phyloP scores from a whole-genome alignment of 2,888 invertebrate genomes.

The Lissonota sp. region DNA sequence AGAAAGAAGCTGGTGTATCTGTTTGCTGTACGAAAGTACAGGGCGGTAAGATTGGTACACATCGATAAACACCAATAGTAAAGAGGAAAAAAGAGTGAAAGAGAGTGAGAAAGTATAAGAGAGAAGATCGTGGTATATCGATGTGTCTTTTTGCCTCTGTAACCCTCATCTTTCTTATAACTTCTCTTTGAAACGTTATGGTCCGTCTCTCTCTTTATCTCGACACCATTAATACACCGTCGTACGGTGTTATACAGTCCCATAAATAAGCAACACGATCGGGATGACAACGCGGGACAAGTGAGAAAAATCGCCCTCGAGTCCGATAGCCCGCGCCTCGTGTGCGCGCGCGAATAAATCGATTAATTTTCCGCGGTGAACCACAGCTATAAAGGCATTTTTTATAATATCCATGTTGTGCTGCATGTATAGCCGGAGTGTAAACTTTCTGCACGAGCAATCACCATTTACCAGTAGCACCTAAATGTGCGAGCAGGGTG shows the following conservation, averaged over 20 bases:
- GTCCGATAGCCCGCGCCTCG: slow-evolving; percentile 55
- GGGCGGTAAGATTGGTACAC: slow-evolving; percentile 66
- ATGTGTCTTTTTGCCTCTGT: slow-evolving; percentile 53
- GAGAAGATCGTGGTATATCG: slow-evolving; percentile 68
- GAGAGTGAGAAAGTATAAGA: slow-evolving; percentile 42
- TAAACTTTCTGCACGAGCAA: slow-evolving; percentile 50
- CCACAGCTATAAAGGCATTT: slow-evolving; percentile 27
- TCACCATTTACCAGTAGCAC: slow-evolving; percentile 56
- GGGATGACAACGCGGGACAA: slow-evolving; percentile 54
- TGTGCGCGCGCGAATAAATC: slow-evolving; percentile 60
- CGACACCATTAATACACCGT: slow-evolving; percentile 60
- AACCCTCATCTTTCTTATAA: too few species aligned
- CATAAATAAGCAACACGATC: slow-evolving; percentile 61
- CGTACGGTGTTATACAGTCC: slow-evolving; percentile 52
- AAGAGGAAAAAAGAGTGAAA: slow-evolving; percentile 47
- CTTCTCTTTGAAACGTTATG: too few species aligned
- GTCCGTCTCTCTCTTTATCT: slow-evolving; percentile 11
- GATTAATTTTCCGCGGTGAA: slow-evolving; percentile 55
- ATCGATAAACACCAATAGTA: slow-evolving; percentile 66
- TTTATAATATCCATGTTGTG: too few species aligned
- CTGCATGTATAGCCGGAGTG: slow-evolving; percentile 28
- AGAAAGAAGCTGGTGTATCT: slow-evolving; percentile 28
- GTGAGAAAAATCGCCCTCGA: slow-evolving; percentile 59
- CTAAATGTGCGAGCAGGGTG: slow-evolving; percentile 49
- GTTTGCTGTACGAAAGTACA: slow-evolving; percentile 54